Conservation (phyloP, 2,113 vertebrate species). For the Nothoprocta perdicaria region DNA sequence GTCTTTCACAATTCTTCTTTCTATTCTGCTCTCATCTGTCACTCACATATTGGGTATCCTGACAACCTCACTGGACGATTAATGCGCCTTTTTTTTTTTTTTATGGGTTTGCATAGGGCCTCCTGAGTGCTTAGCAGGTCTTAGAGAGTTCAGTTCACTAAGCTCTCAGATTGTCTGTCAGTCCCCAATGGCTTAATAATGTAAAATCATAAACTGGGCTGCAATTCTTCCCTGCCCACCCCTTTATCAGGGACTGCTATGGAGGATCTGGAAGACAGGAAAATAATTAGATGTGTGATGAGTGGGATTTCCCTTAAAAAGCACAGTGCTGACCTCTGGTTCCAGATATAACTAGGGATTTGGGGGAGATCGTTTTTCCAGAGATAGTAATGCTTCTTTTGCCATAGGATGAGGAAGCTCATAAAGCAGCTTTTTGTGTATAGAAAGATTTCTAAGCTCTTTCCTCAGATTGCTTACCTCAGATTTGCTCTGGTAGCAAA, state of each 20-base stretch:
- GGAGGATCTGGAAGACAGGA: not conserved
- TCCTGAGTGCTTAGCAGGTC: slow-evolving; percentile 55
- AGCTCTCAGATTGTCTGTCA: slow-evolving; percentile 51
- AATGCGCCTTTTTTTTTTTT: slow-evolving; percentile 21
- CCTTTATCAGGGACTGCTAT: slow-evolving; percentile 7
- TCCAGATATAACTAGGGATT: not conserved
- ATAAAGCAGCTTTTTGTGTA: not conserved
- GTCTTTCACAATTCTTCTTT: not conserved
- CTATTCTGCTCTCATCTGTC: not conserved
- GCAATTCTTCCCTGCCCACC: slow-evolving; percentile 16
- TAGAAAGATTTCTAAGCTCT: not conserved
- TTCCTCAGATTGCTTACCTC: not conserved
- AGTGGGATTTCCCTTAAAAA: slow-evolving; percentile 44
- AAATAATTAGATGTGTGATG: slow-evolving; percentile 33
- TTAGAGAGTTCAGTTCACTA: slow-evolving; percentile 60
- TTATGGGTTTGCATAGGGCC: slow-evolving; percentile 58
- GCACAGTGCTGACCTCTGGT: not conserved
- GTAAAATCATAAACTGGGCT: slow-evolving; percentile 35
- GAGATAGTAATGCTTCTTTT: slow-evolving; percentile 4
- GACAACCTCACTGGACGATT: slow-evolving; percentile 35
- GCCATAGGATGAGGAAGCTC: not conserved
- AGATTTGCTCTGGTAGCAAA: not conserved
- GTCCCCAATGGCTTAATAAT: slow-evolving; percentile 60
- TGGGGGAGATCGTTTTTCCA: not conserved
- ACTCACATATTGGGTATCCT: slow-evolving; percentile 28